Percentiles rank a stretch among this genome's conserved stretches.
phyloP scores from a whole-genome alignment of 2,113 vertebrate genomes.

The Picathartes gymnocephalus region DNA sequence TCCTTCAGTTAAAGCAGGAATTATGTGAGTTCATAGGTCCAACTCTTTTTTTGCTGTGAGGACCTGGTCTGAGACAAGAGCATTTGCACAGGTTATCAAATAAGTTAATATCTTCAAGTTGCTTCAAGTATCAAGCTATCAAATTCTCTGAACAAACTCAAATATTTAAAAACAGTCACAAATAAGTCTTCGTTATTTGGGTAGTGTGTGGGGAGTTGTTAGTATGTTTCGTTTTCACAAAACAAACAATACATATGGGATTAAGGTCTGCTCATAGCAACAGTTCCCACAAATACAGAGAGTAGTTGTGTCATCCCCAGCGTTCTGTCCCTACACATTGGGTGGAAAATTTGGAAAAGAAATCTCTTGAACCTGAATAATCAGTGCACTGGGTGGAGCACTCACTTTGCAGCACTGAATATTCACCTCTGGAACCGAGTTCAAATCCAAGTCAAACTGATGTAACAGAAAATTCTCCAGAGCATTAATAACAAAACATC shows the following conservation, averaged over 20 bases:
- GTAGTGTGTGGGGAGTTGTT: neutral
- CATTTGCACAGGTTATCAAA: neutral
- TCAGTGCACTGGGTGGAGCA: conserved; percentile 51
- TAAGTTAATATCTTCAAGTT: neutral
- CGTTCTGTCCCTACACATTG: conserved; percentile 20
- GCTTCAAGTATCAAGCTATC: neutral
- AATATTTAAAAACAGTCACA: neutral
- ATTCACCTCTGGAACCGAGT: conserved; percentile 33
- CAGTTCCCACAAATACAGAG: conserved; percentile 66
- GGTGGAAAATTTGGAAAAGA: conserved; percentile 66
- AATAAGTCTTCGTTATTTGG: neutral
- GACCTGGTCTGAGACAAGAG: neutral
- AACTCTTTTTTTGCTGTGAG: neutral
- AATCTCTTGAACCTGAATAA: conserved; percentile 64
- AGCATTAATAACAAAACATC: neutral
- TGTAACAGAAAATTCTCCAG: neutral
- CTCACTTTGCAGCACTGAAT: conserved; percentile 17
- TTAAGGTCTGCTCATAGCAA: conserved; percentile 54
- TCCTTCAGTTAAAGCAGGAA: neutral
- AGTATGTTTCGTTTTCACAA: neutral
- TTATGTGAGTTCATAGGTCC: neutral
- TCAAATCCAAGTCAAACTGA: conserved; percentile 14
- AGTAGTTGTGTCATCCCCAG: conserved; percentile 60
- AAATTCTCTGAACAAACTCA: neutral
- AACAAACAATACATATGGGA: conserved; percentile 47